phyloP scores from a whole-genome alignment of 2,113 vertebrate genomes.

The Pongo abelii region DNA sequence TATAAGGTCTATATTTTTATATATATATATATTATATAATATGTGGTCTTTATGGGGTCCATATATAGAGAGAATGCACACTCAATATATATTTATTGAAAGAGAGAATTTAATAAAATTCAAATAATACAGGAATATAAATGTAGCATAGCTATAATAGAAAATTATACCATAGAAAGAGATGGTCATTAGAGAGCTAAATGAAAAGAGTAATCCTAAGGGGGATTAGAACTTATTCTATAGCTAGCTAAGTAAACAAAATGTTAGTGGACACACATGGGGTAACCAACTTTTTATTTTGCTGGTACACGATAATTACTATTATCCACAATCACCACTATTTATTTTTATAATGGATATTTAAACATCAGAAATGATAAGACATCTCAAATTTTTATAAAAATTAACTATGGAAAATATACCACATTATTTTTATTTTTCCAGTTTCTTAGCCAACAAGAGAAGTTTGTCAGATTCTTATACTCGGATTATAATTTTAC shows the following conservation, averaged over 20 bases:
- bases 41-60: too few relatives aligned
- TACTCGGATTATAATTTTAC: neutral
- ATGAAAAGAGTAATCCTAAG: neutral
- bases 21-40: too few relatives aligned
- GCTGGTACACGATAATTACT: neutral
- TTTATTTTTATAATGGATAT: slow-evolving; percentile 11
- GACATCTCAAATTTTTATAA: neutral
- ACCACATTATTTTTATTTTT: neutral
- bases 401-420: neutral
- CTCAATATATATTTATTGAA: neutral
- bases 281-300: neutral
- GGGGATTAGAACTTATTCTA: neutral
- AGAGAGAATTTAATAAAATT: neutral
- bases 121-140: slow-evolving; percentile 37
- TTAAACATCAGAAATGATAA: slow-evolving; percentile 9
- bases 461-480: neutral
- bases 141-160: neutral
- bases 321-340: neutral
- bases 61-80: neutral
- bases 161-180: neutral
- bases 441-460: neutral
- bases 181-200: neutral
- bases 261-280: neutral
- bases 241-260: neutral
- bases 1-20: too few relatives aligned